Evolutionary conservation across 1,140 invertebrate species (phyloP).

Genomic region (Choristoneura fumiferana): DNA sequence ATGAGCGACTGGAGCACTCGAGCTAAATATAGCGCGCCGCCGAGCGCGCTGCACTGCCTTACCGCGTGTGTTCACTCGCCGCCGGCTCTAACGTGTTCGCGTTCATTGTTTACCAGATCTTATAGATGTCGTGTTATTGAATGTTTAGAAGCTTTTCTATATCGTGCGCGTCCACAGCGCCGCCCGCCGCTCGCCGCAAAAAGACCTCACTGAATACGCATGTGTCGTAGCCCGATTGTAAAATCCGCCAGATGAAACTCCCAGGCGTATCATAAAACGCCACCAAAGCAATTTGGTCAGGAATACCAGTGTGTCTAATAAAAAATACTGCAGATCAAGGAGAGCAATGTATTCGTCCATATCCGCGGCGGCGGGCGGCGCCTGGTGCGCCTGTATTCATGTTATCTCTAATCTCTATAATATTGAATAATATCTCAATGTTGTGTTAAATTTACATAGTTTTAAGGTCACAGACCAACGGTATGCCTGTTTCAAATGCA

Average conservation of each 20-base stretch:
- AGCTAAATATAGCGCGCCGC: conserved; percentile 26
- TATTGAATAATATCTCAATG: conserved; percentile 6
- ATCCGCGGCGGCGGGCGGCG: background rate
- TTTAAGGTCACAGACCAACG: background rate
- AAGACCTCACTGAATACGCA: too few relatives aligned
- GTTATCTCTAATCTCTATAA: conserved; percentile 1
- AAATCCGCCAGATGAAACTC: too few relatives aligned
- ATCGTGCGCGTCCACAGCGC: background rate
- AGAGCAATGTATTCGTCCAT: too few relatives aligned
- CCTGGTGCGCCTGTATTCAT: background rate
- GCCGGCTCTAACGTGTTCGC: conserved; percentile 21
- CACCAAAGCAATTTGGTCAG: too few relatives aligned
- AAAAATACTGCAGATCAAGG: too few relatives aligned
- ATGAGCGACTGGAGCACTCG: conserved; percentile 19
- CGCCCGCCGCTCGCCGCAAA: background rate
- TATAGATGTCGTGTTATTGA: conserved; percentile 16
- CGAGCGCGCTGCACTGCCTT: conserved; percentile 41
- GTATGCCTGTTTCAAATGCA: background rate
- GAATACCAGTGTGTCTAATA: too few relatives aligned
- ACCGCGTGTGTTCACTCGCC: conserved; percentile 54
- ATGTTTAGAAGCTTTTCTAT: conserved; percentile 11
- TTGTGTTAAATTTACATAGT: conserved; percentile 5
- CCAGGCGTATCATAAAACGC: too few relatives aligned
- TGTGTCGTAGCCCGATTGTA: too few relatives aligned
- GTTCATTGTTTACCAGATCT: conserved; percentile 20